Evolutionary conservation across 1,140 invertebrate genomes (phyloP), one percentile per base, ranked within the genome.

Genomic region (Zaprionus gabonicus): DNA sequence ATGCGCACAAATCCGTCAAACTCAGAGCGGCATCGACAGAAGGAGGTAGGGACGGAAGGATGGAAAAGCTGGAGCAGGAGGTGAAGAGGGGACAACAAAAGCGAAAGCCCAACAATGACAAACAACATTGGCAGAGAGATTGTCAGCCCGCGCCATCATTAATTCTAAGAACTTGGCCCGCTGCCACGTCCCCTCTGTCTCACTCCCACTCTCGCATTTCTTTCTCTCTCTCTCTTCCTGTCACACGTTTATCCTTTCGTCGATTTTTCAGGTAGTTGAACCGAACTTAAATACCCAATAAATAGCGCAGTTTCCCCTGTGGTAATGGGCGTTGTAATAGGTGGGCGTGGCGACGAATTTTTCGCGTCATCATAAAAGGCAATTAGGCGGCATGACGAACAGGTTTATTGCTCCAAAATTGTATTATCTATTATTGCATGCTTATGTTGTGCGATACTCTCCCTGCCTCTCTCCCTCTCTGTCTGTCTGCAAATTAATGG

Each of bases 1-100:
- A 80, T 85, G 85, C 63, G 86, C 85, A 90, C 85, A 90, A 88
- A 88, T 88, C 85, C 85, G 85, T 88, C 85, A 88, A 88, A 85
- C 86, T 80, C 87, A 85, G 78, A 68, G 63, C 72, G 46, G 44
- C 62, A 72, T 64, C 44, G 36, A 27, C 71, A 31, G 60, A 41
- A 31, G 27, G 27, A 28, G 27, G 27, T 7, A 28, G 2, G 6
- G 6, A 28, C 6, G 5, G 27, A 17, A 58, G 25, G 46, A 9
- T 23, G 65, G 20, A 20, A 9, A 31, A 44, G 46, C 12, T 62
- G n/a, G 28, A 28, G 44, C 13, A 38, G 20, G 38, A 28, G 55
- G 66, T 31, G 9, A 15, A 25, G 51, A 36, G 41, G 27, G 31
- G 38, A 41, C 36, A 66, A 73, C 64, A 73, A 69, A 55, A 68